These are phyloP conservation scores for Vidua chalybeata DNA, from an alignment of 2,113 vertebrate species.

Conservation along the genomic window DNA sequence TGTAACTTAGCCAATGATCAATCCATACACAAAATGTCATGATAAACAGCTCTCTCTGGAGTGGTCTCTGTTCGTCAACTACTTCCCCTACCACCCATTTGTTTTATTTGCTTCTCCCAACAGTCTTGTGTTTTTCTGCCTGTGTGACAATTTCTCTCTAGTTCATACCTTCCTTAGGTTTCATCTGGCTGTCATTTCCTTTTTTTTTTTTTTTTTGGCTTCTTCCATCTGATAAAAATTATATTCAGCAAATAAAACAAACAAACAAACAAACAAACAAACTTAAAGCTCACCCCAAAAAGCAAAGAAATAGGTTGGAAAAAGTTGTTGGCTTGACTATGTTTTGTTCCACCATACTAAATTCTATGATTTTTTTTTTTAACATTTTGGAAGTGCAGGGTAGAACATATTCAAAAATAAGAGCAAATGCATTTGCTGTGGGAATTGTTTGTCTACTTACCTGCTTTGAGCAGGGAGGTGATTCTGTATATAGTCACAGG, in stretches of 20 bases:
- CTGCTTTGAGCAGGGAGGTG: background rate
- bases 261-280: background rate
- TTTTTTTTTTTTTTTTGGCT: background rate
- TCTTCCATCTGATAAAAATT: background rate
- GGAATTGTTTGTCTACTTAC: background rate
- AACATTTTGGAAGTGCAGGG: background rate
- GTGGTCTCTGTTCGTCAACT: background rate
- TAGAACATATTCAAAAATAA: background rate
- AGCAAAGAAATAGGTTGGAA: background rate
- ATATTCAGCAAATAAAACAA: background rate
- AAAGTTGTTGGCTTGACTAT: background rate
- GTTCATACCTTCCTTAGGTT: background rate
- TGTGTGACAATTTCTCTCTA: background rate
- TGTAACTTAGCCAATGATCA: background rate
- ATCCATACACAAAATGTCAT: background rate
- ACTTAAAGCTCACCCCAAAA: background rate
- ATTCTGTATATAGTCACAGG: background rate
- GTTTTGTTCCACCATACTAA: background rate
- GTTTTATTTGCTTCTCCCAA: background rate
- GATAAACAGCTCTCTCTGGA: background rate
- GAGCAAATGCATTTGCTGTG: rapidly evolving
- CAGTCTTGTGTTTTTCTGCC: background rate
- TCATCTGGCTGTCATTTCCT: background rate
- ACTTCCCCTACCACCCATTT: background rate
- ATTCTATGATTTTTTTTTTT: background rate